These are phyloP conservation scores for Anthoscopus minutus DNA, from an alignment of 2,113 vertebrate species.

Conservation along the genomic window DNA sequence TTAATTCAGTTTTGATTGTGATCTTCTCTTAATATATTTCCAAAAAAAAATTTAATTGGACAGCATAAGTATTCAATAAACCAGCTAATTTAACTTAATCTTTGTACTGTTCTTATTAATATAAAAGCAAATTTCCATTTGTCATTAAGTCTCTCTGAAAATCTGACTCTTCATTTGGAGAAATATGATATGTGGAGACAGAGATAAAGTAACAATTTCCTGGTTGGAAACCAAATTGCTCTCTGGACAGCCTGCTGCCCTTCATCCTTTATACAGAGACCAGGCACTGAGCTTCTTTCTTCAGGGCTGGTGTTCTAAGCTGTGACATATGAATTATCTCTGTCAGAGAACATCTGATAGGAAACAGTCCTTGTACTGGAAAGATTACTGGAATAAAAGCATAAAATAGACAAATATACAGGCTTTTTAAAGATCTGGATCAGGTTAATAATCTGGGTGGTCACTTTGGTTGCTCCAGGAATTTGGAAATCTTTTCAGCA, in stretches of 20 bases:
- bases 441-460: neutral
- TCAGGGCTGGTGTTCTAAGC: neutral
- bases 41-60: neutral
- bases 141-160: neutral
- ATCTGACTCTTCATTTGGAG: neutral
- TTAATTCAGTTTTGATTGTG: conserved; percentile 28
- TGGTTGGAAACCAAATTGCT: neutral
- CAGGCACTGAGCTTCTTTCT: neutral
- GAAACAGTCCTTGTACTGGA: neutral
- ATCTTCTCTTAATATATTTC: neutral
- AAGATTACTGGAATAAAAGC: neutral
- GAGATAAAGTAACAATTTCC: neutral
- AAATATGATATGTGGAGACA: neutral
- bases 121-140: neutral
- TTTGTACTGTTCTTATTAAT: neutral
- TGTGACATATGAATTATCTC: neutral
- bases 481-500: neutral
- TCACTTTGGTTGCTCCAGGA: neutral
- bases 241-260: neutral
- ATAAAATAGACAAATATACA: neutral
- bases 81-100: conserved; percentile 20
- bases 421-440: neutral
- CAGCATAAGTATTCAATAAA: neutral
- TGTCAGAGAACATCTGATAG: neutral
- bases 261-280: neutral